Evolutionary conservation across 2,113 vertebrate genomes (phyloP).

Genomic region (Burhinus oedicnemus): DNA sequence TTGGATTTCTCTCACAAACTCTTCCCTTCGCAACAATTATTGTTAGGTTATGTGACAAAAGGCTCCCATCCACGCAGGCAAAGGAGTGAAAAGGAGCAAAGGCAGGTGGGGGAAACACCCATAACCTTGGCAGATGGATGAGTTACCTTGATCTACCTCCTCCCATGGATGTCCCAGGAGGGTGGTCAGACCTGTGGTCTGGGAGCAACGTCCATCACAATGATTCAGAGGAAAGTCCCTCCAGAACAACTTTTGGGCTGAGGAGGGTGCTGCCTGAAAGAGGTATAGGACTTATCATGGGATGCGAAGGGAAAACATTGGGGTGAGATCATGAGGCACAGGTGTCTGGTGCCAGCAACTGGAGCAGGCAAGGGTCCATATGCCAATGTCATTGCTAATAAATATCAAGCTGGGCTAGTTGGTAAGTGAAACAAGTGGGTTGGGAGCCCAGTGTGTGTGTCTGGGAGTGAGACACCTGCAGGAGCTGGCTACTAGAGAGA

Average conservation of each 20-base stretch:
- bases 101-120: background rate
- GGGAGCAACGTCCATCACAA: fast-evolving
- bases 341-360: background rate
- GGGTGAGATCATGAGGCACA: background rate
- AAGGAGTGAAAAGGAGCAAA: background rate
- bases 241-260: background rate
- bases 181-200: background rate
- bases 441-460: background rate
- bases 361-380: background rate
- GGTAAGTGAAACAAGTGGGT: background rate
- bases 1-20: background rate
- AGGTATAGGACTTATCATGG: fast-evolving
- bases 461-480: background rate
- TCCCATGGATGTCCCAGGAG: background rate
- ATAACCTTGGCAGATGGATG: background rate
- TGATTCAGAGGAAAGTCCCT: background rate
- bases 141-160: background rate
- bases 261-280: background rate
- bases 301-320: background rate
- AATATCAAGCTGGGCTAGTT: background rate
- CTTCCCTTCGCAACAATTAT: background rate
- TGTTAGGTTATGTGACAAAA: background rate
- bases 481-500: background rate
- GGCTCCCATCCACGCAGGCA: background rate
- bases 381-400: background rate